phyloP scores from a whole-genome alignment of 2,888 invertebrate genomes.

The Metopia argyrocephala region DNA sequence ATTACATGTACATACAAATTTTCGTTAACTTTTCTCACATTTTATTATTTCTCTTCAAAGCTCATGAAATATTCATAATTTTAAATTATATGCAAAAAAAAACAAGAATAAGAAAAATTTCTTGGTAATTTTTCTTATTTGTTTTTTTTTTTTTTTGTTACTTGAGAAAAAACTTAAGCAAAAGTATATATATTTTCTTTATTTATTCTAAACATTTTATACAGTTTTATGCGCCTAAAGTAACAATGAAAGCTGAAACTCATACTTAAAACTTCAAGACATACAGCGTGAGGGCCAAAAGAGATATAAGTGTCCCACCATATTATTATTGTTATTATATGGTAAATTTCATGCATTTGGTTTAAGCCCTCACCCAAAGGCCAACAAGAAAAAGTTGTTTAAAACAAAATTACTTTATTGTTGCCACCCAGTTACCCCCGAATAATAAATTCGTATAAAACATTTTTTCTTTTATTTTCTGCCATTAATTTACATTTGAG shows the following conservation, averaged over 20 bases:
- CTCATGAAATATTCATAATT: conserved; percentile 66
- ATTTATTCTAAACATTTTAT: neutral
- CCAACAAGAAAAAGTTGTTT: conserved; percentile 46
- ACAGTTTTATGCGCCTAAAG: conserved; percentile 37
- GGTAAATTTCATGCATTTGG: no score
- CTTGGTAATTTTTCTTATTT: no score
- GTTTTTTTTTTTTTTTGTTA: neutral
- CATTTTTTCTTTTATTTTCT: conserved; percentile 25
- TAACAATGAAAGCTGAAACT: neutral
- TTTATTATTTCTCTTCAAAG: conserved; percentile 1
- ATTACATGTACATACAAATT: conserved; percentile 29
- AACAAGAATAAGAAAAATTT: conserved; percentile 17
- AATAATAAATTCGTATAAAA: conserved; percentile 27
- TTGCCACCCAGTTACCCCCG: no score
- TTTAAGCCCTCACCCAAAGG: neutral
- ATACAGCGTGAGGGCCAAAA: no score
- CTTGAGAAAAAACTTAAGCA: conserved; percentile 1
- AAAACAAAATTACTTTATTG: conserved; percentile 30
- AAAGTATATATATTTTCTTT: neutral
- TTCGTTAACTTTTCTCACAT: conserved; percentile 7
- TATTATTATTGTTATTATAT: no score
- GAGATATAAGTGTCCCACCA: no score
- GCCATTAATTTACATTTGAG: conserved; percentile 27
- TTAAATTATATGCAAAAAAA: conserved; percentile 53
- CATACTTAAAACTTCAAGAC: no score